Evolutionary conservation across 2,888 invertebrate species (phyloP).

Genomic region (Ischnus inquisitorius): DNA sequence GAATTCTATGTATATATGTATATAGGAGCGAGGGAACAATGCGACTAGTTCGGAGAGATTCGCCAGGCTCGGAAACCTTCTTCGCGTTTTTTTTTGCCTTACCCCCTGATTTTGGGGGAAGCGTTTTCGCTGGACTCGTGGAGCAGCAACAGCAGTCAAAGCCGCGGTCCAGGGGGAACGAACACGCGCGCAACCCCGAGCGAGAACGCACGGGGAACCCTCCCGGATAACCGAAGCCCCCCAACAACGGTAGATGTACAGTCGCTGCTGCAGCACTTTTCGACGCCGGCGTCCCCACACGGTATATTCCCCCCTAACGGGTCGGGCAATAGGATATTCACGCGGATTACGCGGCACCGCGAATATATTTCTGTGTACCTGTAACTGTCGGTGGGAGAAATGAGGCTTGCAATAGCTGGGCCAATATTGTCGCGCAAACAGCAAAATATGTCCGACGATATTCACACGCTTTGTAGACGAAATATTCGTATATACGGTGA

Average conservation of each 20-base stretch:
- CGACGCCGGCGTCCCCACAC: slow-evolving; percentile 45
- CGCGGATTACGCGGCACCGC: slow-evolving; percentile 53
- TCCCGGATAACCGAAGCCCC: slow-evolving; percentile 26
- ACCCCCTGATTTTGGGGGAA: slow-evolving; percentile 17
- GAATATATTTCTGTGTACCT: not conserved
- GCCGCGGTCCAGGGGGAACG: slow-evolving; percentile 19
- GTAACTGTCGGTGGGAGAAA: slow-evolving; percentile 45
- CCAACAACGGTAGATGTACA: not conserved
- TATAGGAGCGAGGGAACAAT: slow-evolving; percentile 53
- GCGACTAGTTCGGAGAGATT: slow-evolving; percentile 54
- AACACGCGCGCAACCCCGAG: not conserved
- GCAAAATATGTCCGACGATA: not conserved
- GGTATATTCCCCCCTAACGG: not conserved
- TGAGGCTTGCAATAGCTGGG: slow-evolving; percentile 33
- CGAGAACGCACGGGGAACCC: slow-evolving; percentile 20
- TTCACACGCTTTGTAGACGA: not conserved
- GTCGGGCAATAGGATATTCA: slow-evolving; percentile 65
- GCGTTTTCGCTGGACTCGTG: slow-evolving; percentile 43
- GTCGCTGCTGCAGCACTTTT: slow-evolving; percentile 65
- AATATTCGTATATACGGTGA: not conserved
- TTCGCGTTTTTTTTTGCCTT: slow-evolving; percentile 44
- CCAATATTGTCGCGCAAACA: slow-evolving; percentile 25
- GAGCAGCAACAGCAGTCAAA: slow-evolving; percentile 59
- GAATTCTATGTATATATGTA: slow-evolving; percentile 16
- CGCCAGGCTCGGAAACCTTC: slow-evolving; percentile 56